phyloP scores from a whole-genome alignment of 1,140 invertebrate species.

The Rhopalosiphum maidis region DNA sequence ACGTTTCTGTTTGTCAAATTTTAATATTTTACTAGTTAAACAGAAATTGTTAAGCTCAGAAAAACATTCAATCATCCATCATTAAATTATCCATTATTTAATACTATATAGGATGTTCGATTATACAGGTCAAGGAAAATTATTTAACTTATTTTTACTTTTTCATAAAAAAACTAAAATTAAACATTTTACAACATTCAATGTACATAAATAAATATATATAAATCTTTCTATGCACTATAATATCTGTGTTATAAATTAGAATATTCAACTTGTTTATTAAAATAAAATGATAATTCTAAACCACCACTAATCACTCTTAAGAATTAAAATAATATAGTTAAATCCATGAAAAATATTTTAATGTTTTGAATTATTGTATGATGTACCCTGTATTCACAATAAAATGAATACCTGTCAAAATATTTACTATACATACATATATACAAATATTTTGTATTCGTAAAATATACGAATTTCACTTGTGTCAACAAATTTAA shows the following conservation, averaged over 20 bases:
- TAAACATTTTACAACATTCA: not conserved
- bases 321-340: not conserved
- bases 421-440: not conserved
- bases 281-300: not conserved
- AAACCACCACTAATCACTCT: not conserved
- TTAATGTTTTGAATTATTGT: not conserved
- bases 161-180: not conserved
- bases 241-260: not conserved
- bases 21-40: not conserved
- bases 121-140: not conserved
- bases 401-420: not conserved
- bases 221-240: not conserved
- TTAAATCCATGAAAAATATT: not conserved
- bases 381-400: not conserved
- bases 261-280: fast-evolving
- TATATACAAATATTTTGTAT: not conserved
- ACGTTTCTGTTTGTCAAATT: not conserved
- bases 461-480: not conserved
- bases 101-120: not conserved
- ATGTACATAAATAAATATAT: not conserved
- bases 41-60: not conserved
- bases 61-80: not conserved
- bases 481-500: conserved; percentile 18
- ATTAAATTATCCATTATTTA: not conserved
- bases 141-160: not conserved